A percentile compares a stretch with the other conserved stretches of the same genome.
These are phyloP conservation scores for Zaprionus davidi DNA, from an alignment of 1,140 invertebrate genomes.

Conservation along the genomic window DNA sequence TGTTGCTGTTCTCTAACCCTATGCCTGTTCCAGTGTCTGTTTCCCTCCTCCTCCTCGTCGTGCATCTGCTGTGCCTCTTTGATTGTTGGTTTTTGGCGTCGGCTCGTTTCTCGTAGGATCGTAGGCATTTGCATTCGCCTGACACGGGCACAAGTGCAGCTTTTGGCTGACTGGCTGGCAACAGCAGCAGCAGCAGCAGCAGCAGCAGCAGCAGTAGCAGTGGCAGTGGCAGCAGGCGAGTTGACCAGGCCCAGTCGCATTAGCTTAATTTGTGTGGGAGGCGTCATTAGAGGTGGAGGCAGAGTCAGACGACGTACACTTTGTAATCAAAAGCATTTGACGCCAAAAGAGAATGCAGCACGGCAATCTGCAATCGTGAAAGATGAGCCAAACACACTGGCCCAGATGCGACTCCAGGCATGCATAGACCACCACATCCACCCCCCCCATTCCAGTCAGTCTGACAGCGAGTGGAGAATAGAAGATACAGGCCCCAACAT, in stretches of 20 bases:
- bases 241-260: conserved; percentile 53
- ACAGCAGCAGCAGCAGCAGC: too few species aligned
- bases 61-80: conserved; percentile 31
- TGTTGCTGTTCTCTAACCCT: conserved; percentile 13
- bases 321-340: conserved; percentile 65
- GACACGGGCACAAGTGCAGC: conserved; percentile 74
- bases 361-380: conserved; percentile 54
- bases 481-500: background rate
- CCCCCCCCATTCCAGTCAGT: background rate
- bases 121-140: conserved; percentile 52
- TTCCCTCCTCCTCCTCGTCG: background rate
- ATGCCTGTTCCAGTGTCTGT: background rate
- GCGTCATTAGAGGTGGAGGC: conserved; percentile 62
- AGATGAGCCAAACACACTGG: conserved; percentile 41
- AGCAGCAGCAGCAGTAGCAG: background rate
- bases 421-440: background rate
- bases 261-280: conserved; percentile 77
- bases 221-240: conserved; percentile 23
- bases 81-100: conserved; percentile 72
- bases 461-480: background rate
- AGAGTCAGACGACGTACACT: conserved; percentile 33
- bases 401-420: conserved; percentile 12
- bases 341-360: conserved; percentile 53
- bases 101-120: conserved; percentile 70
- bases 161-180: conserved; percentile 18